These are phyloP conservation scores for Tenthredo distinguenda DNA, from an alignment of 2,888 invertebrate species.

Conservation along the genomic window DNA sequence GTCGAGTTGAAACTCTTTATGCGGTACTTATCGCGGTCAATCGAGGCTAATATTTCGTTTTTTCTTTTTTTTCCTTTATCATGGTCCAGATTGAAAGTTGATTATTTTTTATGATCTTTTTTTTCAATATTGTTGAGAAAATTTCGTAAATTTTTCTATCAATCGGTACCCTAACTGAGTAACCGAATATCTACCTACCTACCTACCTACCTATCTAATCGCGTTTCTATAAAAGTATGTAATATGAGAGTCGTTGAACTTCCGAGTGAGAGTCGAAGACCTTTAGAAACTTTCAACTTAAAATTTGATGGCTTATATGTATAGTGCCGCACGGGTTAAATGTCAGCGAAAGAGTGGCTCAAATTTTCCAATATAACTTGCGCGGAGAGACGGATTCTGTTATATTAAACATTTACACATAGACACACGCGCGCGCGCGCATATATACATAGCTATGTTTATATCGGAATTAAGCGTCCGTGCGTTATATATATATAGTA, in stretches of 20 bases:
- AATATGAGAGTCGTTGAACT: conserved; percentile 15
- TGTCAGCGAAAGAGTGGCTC: neutral
- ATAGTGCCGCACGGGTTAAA: neutral
- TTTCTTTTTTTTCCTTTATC: too few species aligned
- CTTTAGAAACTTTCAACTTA: conserved; percentile 17
- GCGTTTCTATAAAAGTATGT: neutral
- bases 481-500: neutral
- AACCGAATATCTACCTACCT: neutral
- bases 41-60: neutral
- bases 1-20: neutral
- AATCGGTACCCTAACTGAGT: too few species aligned
- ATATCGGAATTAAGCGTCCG: neutral
- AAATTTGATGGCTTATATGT: neutral
- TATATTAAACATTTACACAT: neutral
- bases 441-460: neutral
- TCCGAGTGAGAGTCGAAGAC: conserved; percentile 30
- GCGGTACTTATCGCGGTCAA: neutral
- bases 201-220: neutral
- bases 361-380: conserved; percentile 19
- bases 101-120: too few species aligned
- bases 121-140: too few species aligned
- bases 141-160: too few species aligned
- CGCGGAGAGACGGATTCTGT: neutral
- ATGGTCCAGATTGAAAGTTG: too few species aligned
- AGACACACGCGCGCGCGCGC: neutral